Evolutionary conservation across 1,140 invertebrate species (phyloP), one percentile per base, ranked within the genome.

Genomic region (Marisa cornuarietis): DNA sequence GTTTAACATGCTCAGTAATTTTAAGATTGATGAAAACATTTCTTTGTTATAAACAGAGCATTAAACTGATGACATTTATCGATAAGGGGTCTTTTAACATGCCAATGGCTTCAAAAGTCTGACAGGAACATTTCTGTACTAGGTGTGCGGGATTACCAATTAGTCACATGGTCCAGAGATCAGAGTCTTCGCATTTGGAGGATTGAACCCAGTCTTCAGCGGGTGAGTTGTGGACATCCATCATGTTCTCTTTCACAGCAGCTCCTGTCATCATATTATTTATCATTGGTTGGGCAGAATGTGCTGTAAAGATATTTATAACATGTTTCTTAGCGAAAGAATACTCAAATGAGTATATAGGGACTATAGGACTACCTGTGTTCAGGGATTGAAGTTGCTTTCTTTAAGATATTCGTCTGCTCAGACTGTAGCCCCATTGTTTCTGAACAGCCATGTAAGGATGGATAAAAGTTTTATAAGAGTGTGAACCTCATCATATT

Each of bases 81-180:
- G 54, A 14, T 58, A 58, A 58, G 16, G 54, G 11, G 1, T 58
- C 11, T 58, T 14, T 58, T 14, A 18, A 58, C 54, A 58, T 58
- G 54, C 54, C 4, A 18, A 58, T 58, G 54, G 16, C 54, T 42
- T 42, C 31, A 42, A 42, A 68, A 68, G 65, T 16, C 11, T 68
- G 10, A 68, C 13, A 14, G 6, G 22, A 22, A 61, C 68, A 71
- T 52, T 31, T 82, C 14, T 78, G 72, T 31, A 73, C 22, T 79
- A 93, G 93, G 92, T 90, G 93, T 88, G 85, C 91, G 84, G 71
- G 95, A 96, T 85, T 95, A 95, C 90, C 96, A 99, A 89, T 89
- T 99, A n/a, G 94, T 99, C 0, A 98, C 97, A 1, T 99, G 97
- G 97, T 97, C 96, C 0, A 95, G 96, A 88, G 97, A 99, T 93